These are phyloP conservation scores for Alentia gelatinosa DNA, from an alignment of 2,888 invertebrate genomes.

Conservation along the genomic window DNA sequence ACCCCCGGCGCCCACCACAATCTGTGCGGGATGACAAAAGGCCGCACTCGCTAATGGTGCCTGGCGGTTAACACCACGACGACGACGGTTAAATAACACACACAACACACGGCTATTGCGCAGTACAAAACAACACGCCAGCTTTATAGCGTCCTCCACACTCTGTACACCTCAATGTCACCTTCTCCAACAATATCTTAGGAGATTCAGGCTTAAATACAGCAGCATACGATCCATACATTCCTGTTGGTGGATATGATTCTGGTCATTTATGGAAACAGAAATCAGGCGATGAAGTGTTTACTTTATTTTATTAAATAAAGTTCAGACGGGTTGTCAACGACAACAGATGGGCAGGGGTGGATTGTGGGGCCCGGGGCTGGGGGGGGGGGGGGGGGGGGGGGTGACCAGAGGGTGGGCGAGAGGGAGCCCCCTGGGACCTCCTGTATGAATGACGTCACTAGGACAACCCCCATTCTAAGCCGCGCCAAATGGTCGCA, in stretches of 20 bases:
- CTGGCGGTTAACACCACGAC: not conserved
- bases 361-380: not conserved
- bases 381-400: not conserved
- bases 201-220: too few species aligned
- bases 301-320: slow-evolving; percentile 40
- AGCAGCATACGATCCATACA: too few species aligned
- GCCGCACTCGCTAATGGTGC: not conserved
- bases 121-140: too few species aligned
- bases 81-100: too few species aligned
- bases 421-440: not conserved
- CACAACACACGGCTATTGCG: too few species aligned
- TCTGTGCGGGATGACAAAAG: not conserved
- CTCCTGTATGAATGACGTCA: slow-evolving; percentile 14
- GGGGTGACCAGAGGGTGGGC: not conserved
- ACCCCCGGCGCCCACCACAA: not conserved
- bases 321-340: not conserved
- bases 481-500: not conserved
- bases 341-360: slow-evolving; percentile 11
- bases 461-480: not conserved
- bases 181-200: too few species aligned
- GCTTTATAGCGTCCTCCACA: too few species aligned
- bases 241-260: too few species aligned
- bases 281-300: not conserved
- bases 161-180: too few species aligned
- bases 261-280: too few species aligned